Percentiles rank a stretch among this genome's conserved stretches.
Conservation (phyloP, 2,888 invertebrate genomes). For the Bellardia bayeri region DNA sequence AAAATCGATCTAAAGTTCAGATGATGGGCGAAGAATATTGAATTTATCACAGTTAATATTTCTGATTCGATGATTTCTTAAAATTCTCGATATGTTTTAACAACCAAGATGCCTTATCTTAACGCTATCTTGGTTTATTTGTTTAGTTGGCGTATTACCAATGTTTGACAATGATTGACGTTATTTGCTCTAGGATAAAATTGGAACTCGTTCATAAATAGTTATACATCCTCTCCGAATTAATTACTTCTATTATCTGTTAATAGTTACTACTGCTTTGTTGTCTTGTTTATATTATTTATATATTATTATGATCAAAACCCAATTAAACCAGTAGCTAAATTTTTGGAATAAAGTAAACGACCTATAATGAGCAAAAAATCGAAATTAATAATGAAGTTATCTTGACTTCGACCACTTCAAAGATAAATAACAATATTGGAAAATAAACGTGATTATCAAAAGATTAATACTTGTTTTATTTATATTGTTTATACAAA, state of each 20-base stretch:
- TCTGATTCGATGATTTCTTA: too few species aligned
- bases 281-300: too few species aligned
- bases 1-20: too few species aligned
- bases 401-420: constrained; percentile 12
- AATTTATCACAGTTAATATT: too few species aligned
- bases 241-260: neutral
- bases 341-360: neutral
- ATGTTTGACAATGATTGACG: too few species aligned
- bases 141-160: too few species aligned
- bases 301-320: neutral
- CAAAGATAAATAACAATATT: constrained; percentile 1
- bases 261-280: neutral
- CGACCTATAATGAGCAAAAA: neutral
- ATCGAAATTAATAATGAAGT: neutral
- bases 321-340: neutral
- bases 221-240: neutral
- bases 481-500: constrained; percentile 10
- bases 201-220: too few species aligned
- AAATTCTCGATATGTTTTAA: too few species aligned
- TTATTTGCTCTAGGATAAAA: too few species aligned
- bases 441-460: constrained; percentile 3
- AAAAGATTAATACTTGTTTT: neutral
- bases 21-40: too few species aligned
- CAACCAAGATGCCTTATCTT: too few species aligned
- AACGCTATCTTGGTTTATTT: too few species aligned